Base-by-base conservation (phyloP, 2,888 invertebrate species). In the Cremastinae sp. region DNA sequence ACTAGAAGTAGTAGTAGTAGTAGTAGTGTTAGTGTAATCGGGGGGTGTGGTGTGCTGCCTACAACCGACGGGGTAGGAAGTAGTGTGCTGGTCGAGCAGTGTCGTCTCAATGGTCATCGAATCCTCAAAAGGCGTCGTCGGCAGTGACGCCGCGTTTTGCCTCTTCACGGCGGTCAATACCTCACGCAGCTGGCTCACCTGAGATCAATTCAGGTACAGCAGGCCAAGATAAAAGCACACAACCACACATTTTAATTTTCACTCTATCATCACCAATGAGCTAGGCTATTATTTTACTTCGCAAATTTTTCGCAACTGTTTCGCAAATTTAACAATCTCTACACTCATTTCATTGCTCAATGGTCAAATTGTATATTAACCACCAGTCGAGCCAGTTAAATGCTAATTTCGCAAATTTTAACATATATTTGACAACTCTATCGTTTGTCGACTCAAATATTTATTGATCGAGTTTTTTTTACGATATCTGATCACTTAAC, bases 161-260 rank as follows among this genome's bases (percentile, higher is more conserved):
- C 87, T 87, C 87, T 89, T 89, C 86, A 89, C 86, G 82, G 89
- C 89, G 83, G 86, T 86, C 87, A 89, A 85, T 84, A 88, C 84
- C 85, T 89, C 89, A 77, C 89, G 89, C 81, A 89, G 89, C 86
- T 89, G 89, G 89, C 89, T 89, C 88, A 89, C 89, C 89, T 89
- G 88, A 78, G 88, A 88, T 86, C 84, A 88, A 87, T 84, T 87
- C 81, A 81, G 78, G 82, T 84, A 78, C 82, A 83, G 80, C 78
- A 75, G 74, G 79, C 70, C 75, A 79, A 70, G 61, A 18, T 16
- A 22, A 71, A 75, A 79, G 64, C 77, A 68, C 74, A 75, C 71
- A 69, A 64, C 64, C 73, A 43, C 69, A 68, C 70, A 61, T 28
- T 28, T 28, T 28, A 43, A 28, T 58, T 36, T n/a, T 59, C 5